These are phyloP conservation scores for Drosophila erecta DNA, from an alignment of 1,140 invertebrate species.

Conservation along the genomic window DNA sequence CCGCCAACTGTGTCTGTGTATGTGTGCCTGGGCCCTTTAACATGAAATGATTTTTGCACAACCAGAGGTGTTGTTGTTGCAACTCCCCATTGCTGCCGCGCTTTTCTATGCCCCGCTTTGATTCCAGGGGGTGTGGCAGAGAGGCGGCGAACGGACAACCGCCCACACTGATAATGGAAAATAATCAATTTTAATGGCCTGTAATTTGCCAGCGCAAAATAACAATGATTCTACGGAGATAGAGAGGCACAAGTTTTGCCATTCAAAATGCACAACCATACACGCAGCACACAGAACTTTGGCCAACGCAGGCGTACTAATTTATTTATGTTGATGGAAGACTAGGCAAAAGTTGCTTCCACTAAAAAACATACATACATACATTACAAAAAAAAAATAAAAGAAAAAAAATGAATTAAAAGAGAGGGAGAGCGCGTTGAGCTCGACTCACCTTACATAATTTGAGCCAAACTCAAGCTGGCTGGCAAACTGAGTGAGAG, in stretches of 20 bases:
- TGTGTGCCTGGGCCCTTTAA: constrained; percentile 3
- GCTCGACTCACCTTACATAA: constrained; percentile 64
- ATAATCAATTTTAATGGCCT: constrained; percentile 78
- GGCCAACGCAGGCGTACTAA: constrained; percentile 31
- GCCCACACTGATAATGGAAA: constrained; percentile 59
- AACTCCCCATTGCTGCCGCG: constrained; percentile 2
- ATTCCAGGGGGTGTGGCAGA: constrained; percentile 8
- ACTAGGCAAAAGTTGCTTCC: constrained; percentile 54
- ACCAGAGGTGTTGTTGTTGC: constrained; percentile 18
- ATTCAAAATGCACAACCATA: constrained; percentile 42
- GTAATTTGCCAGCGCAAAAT: constrained; percentile 69
- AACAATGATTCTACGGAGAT: constrained; percentile 59
- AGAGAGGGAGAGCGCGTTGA: constrained; percentile 3
- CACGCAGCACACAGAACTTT: constrained; percentile 13
- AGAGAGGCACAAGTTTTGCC: constrained; percentile 50
- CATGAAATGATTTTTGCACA: constrained; percentile 4
- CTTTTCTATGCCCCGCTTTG: not conserved
- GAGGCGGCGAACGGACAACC: constrained; percentile 8
- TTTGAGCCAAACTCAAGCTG: constrained; percentile 48
- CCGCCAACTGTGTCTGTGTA: constrained; percentile 24
- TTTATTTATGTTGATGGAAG: constrained; percentile 54
- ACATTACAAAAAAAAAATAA: no score
- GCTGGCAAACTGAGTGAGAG: constrained; percentile 39
- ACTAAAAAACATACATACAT: constrained; percentile 26
- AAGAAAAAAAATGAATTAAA: not conserved